Percentiles rank a stretch among this genome's conserved stretches.
Conservation (phyloP, 2,797 vertebrate genomes). For the Oreonectes daqikongensis region DNA sequence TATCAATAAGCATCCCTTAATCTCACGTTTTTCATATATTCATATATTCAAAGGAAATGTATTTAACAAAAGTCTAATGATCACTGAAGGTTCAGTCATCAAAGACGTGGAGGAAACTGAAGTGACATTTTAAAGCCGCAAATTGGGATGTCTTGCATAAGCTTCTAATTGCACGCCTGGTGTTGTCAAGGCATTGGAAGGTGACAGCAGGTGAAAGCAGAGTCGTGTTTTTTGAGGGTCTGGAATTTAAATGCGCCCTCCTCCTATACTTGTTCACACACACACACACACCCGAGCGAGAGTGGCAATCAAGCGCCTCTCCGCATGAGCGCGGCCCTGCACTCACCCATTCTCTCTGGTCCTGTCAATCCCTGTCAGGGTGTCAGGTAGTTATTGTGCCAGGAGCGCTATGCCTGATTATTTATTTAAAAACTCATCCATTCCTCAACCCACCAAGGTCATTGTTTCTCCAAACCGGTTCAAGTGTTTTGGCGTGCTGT, state of each 20-base stretch:
- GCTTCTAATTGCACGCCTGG: slow-evolving; percentile 53
- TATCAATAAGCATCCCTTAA: background rate
- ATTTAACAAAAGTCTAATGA: background rate
- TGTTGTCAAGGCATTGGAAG: slow-evolving; percentile 45
- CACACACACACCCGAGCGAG: slow-evolving; percentile 10
- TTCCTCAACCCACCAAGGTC: slow-evolving; percentile 44
- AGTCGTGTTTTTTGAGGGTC: slow-evolving; percentile 34
- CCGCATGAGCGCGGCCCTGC: slow-evolving; percentile 11
- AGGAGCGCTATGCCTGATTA: slow-evolving; percentile 40
- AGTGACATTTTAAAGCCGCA: slow-evolving; percentile 32
- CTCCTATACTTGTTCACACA: slow-evolving; percentile 6
- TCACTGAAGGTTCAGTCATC: background rate
- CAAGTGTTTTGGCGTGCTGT: background rate
- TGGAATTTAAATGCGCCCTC: slow-evolving; percentile 51
- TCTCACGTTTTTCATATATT: background rate
- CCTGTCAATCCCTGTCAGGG: slow-evolving; percentile 46
- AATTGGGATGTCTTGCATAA: slow-evolving; percentile 53
- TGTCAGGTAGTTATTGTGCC: slow-evolving; percentile 51
- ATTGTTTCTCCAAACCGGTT: slow-evolving; percentile 24
- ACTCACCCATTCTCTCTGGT: slow-evolving; percentile 50
- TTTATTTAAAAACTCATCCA: slow-evolving; percentile 52
- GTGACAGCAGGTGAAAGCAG: slow-evolving; percentile 58
- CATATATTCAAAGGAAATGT: background rate
- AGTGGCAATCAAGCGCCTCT: slow-evolving; percentile 43
- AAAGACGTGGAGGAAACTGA: slow-evolving; percentile 1